phyloP scores from a whole-genome alignment of 2,797 vertebrate species.

The Bufotes viridis region DNA sequence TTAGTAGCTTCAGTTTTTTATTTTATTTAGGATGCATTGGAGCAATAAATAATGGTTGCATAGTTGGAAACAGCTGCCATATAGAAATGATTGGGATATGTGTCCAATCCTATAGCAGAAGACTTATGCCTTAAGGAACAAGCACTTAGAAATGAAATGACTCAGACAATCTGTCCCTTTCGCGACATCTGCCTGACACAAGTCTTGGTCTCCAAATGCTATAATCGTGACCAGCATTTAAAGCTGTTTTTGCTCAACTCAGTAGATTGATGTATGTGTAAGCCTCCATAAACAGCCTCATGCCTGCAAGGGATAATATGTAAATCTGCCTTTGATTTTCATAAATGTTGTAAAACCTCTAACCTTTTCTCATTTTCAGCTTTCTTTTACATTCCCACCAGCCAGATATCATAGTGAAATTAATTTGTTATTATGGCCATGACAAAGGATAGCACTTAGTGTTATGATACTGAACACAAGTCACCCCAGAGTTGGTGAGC shows the following conservation, averaged over 20 bases:
- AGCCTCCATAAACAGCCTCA: constrained; percentile 14
- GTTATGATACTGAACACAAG: constrained; percentile 43
- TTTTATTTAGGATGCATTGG: not conserved
- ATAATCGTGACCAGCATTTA: constrained; percentile 3
- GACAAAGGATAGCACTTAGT: constrained; percentile 34
- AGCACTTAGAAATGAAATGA: constrained; percentile 5
- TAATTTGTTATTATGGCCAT: constrained; percentile 34
- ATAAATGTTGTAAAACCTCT: constrained; percentile 31
- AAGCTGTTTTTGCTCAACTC: not conserved
- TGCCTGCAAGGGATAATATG: constrained; percentile 25
- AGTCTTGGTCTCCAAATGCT: constrained; percentile 22
- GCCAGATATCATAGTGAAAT: constrained; percentile 25
- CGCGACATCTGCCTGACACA: constrained; percentile 18
- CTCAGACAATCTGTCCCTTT: constrained; percentile 13
- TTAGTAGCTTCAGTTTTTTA: too few relatives aligned
- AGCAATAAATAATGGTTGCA: not conserved
- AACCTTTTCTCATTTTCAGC: constrained; percentile 25
- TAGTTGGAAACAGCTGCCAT: not conserved
- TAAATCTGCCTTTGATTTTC: constrained; percentile 42
- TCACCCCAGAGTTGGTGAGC: constrained; percentile 13
- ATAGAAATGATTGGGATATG: not conserved
- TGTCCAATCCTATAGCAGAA: not conserved
- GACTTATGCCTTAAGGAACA: not conserved
- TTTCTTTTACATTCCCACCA: constrained; percentile 36
- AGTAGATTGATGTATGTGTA: constrained; percentile 18